Base-by-base conservation (phyloP, 1,140 invertebrate species). In the Euura lappo region DNA sequence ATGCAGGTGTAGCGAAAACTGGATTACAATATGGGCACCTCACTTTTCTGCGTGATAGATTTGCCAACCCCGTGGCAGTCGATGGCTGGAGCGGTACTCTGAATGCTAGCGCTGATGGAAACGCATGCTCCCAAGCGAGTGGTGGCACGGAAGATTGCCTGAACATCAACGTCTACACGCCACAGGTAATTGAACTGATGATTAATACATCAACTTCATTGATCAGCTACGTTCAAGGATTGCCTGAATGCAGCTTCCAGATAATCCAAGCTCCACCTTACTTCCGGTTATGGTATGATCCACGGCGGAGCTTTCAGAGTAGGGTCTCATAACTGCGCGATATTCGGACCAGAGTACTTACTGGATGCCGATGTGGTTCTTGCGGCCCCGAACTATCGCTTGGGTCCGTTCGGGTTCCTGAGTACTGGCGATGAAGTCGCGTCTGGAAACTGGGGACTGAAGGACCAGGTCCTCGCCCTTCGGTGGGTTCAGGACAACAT, bases 381-480 rank as follows among this genome's bases (percentile, higher is more conserved):
- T 10, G 90, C 91, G 0, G 87, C 84, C 44, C 79, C 91, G 8
- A 91, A 91, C 75, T 91, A 91, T 78, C 77, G 91, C 69, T 78
- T 91, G 2, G 89, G 89, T 8, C 81, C 88, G 11, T 80, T 91
- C n/a, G 90, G 90, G 6, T 92, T 91, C 76, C 80, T 92, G 4
- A 88, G 87, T 13, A 83, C 82, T 6, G 85, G 81, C 66, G 84
- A 87, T 71, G 28, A 72, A 44, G 73, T 76, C 4, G 78, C 80
- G 2, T 80, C 85, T 1, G 88, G 88, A 4, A 89, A 89, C 77
- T 83, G 82, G 71, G 88, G 87, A 4, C 76, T 90, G 13, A 85
- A 85, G 81, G 90, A 90, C 83, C 89, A 90, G 76, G 75, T 84
- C 8, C 44, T 81, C 42, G 89, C 88, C 8, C 65, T 90, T 2